Evolutionary conservation across 2,797 vertebrate species (phyloP), one percentile per base, ranked within the genome.

Genomic region (Acipenser transmontanus): DNA sequence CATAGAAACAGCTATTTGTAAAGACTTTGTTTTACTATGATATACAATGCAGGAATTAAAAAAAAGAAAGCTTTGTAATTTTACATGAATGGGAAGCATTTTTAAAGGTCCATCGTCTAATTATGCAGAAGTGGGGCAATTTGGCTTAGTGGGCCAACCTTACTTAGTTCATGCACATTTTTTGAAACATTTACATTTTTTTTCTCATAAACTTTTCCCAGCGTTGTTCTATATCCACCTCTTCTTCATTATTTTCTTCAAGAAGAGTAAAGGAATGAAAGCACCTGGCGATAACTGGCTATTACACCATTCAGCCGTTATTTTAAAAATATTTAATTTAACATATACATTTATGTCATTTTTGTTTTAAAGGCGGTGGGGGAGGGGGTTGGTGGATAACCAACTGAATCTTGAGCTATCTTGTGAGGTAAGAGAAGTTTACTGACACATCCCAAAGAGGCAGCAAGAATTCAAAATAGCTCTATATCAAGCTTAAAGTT

Each of bases 391-490:
- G n/a, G n/a, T n/a, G 34, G 34, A 34, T 34, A 34, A 34, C 34
- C 34, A 34, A 34, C 34, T 34, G 34, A 34, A 34, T 71, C 57
- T 10, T 75, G 78, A 65, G 67, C 1, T 1, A 82, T 82, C 70
- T 86, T 48, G 63, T 82, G 82, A 91, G 86, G 85, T 87, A 88
- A 88, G 74, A 75, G 68, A 80, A 76, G 77, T 70, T 66, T 59
- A 74, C 70, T 71, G 79, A 76, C 66, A 52, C n/a, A n/a, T n/a
- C 59, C 49, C 59, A 50, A n/a, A 34, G 59, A 63, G 60, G 59
- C 62, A 63, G 48, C 48, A 66, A 10, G 9, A 47, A 66, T 62
- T 50, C 7, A 60, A 66, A 66, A 66, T 17, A 65, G 63, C 13
- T 65, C 50, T 54, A 51, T 54, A 51, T 65, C 50, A 65, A 65